A percentile compares a stretch with the other conserved stretches of the same genome.
Conservation (phyloP, 2,797 vertebrate species). For the Phataginus tetradactyla region DNA sequence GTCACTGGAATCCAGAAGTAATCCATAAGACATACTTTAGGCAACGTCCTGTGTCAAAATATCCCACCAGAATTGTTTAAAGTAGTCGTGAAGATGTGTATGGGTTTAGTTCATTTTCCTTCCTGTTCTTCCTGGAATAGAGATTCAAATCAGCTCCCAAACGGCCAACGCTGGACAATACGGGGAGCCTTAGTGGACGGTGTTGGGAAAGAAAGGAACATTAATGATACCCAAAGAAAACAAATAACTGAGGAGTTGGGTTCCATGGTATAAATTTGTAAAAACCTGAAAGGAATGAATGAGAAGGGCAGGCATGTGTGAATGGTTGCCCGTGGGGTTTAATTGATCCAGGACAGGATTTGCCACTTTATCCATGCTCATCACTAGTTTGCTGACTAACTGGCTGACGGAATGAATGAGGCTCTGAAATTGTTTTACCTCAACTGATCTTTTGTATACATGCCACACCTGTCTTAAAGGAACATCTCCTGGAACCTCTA, state of each 20-base stretch:
- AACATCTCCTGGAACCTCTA: background rate
- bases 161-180: background rate
- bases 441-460: background rate
- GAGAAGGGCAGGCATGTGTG: background rate
- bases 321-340: background rate
- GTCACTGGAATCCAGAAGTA: slow-evolving; percentile 52
- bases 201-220: background rate
- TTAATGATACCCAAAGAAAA: background rate
- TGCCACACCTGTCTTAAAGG: background rate
- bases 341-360: background rate
- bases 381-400: background rate
- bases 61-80: background rate
- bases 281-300: background rate
- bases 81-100: background rate
- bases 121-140: background rate
- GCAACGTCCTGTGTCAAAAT: background rate
- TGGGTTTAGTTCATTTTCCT: background rate
- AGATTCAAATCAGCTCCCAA: background rate
- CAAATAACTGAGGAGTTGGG: background rate
- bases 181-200: background rate
- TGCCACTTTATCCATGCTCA: background rate
- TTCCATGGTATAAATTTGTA: background rate
- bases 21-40: background rate
- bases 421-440: background rate
- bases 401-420: background rate